Conservation (phyloP, 2,888 invertebrate genomes). For the Eupithecia inturbata region DNA sequence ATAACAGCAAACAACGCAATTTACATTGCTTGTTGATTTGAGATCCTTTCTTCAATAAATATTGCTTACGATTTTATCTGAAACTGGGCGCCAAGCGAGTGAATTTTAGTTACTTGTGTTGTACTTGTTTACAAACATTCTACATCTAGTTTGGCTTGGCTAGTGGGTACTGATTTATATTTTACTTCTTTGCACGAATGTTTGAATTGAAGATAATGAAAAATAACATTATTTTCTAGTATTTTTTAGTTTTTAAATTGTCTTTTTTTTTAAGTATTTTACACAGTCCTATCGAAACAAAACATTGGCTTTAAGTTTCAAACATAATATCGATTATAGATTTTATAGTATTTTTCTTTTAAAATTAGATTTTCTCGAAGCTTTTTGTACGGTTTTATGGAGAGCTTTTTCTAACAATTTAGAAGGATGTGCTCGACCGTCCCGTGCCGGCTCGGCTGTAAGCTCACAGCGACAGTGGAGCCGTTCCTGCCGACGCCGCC, state of each 20-base stretch:
- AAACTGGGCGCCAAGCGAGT: too few species aligned
- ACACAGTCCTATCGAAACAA: background rate
- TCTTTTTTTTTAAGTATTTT: background rate
- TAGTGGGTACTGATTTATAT: too few species aligned
- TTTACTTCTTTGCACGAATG: background rate
- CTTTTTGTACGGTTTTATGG: background rate
- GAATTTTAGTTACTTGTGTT: too few species aligned
- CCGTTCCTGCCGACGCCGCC: conserved; percentile 99
- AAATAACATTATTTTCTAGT: background rate
- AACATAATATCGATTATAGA: background rate
- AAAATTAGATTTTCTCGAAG: background rate
- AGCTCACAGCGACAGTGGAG: conserved; percentile 98
- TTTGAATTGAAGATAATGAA: too few species aligned
- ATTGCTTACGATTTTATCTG: too few species aligned
- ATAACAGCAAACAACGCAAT: too few species aligned
- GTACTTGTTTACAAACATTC: too few species aligned
- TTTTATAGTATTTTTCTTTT: background rate
- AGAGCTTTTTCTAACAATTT: background rate
- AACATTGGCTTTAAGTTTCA: background rate
- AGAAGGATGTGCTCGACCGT: background rate
- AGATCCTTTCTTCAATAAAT: too few species aligned
- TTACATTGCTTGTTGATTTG: too few species aligned
- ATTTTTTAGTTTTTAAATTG: background rate
- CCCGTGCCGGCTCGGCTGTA: conserved; percentile 12
- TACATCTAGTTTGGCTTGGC: too few species aligned